Evolutionary conservation across 2,888 invertebrate genomes (phyloP).

Genomic region (Heliconius erato): DNA sequence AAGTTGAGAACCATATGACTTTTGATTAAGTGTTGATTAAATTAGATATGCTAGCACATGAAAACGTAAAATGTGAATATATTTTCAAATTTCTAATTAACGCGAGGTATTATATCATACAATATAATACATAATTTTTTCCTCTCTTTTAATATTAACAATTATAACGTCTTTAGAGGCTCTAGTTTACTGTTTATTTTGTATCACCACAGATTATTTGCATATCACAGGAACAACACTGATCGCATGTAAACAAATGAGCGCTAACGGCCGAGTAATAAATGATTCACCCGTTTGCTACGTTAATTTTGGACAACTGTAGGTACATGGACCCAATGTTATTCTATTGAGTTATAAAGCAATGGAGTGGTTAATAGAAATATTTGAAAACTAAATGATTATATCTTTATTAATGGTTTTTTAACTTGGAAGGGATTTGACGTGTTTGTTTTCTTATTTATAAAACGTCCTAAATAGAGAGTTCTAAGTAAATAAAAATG

Average conservation of each 20-base stretch:
- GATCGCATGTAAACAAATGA: constrained; percentile 31
- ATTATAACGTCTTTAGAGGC: not conserved
- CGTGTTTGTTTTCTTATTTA: too few species aligned
- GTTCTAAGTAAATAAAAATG: too few species aligned
- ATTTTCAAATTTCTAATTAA: too few species aligned
- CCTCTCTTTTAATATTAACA: not conserved
- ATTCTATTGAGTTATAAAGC: constrained; percentile 8
- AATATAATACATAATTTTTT: too few species aligned
- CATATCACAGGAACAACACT: constrained; percentile 15
- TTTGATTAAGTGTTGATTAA: too few species aligned
- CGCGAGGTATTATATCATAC: too few species aligned
- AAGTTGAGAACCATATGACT: too few species aligned
- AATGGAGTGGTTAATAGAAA: not conserved
- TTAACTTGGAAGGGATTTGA: too few species aligned
- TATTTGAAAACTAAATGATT: not conserved
- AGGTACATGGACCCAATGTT: constrained; percentile 22
- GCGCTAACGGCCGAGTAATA: constrained; percentile 54
- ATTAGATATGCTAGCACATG: too few species aligned
- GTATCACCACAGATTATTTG: constrained; percentile 8
- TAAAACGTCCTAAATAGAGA: too few species aligned
- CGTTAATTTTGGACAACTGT: constrained; percentile 56
- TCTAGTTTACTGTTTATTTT: constrained; percentile 1
- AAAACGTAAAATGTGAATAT: too few species aligned
- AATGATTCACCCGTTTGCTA: constrained; percentile 55
- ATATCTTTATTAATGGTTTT: too few species aligned